phyloP scores from a whole-genome alignment of 92 coral and sea anemone species.

The Desmophyllum pertusum region DNA sequence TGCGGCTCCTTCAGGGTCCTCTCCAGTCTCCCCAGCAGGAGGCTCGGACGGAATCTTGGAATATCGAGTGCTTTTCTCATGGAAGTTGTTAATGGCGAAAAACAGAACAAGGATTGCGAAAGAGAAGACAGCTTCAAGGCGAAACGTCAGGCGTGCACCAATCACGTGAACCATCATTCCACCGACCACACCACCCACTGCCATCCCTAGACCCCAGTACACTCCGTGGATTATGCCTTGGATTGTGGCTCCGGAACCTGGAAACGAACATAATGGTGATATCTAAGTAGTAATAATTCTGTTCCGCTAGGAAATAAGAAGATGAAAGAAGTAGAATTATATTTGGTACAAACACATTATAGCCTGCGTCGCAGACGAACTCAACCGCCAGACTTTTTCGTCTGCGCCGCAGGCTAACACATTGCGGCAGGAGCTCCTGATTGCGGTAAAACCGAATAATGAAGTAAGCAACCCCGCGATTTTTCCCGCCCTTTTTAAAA shows the following conservation, averaged over 20 bases:
- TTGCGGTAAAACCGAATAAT: not conserved
- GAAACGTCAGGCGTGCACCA: slow-evolving; percentile 87
- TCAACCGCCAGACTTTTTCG: too few relatives aligned
- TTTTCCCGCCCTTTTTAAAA: not conserved
- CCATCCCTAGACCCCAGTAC: slow-evolving; percentile 96
- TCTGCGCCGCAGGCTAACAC: too few relatives aligned
- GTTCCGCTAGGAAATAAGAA: too few relatives aligned
- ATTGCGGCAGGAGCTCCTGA: too few relatives aligned
- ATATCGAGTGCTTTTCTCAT: slow-evolving; percentile 45
- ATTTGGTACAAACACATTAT: not conserved
- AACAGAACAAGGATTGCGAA: slow-evolving; percentile 73
- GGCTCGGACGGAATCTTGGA: slow-evolving; percentile 49
- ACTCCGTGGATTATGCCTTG: slow-evolving; percentile 94
- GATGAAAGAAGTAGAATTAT: not conserved
- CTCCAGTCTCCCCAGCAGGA: slow-evolving; percentile 50
- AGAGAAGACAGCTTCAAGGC: slow-evolving; percentile 70
- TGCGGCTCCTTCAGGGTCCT: not conserved
- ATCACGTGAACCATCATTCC: slow-evolving; percentile 79
- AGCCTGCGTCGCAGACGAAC: too few relatives aligned
- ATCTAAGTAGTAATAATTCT: too few relatives aligned
- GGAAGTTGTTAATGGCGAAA: slow-evolving; percentile 66
- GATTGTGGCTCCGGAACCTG: slow-evolving; percentile 84
- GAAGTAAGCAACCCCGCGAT: not conserved
- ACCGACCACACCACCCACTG: slow-evolving; percentile 86
- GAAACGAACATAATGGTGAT: not conserved